Evolutionary conservation across 2,113 vertebrate genomes (phyloP), one percentile per base, ranked within the genome.

Genomic region (Fulica atra): DNA sequence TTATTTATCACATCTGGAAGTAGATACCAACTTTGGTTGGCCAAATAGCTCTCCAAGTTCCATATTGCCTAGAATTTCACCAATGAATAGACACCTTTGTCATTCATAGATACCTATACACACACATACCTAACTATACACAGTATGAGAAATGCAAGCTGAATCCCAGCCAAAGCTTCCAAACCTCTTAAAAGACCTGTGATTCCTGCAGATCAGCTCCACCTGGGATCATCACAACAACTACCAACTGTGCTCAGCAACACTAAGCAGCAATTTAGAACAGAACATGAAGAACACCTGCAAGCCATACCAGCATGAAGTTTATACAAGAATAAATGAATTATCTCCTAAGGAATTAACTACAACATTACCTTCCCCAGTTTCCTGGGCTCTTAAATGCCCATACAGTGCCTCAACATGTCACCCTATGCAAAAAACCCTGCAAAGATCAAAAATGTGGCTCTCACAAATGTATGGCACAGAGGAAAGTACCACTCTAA

Each of bases 271-370:
- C 35, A 46, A 50, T 92, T 93, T 53, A 81, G 90, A 88, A 88
- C 24, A 92, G 74, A 93, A 57, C 31, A 68, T 9, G 57, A 88
- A 74, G 53, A 91, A 78, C 81, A 97, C 78, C 80, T 91, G 77
- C 57, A 79, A 91, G 57, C 69, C 77, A 96, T 93, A 88, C 8
- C 79, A 86, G 61, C 48, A 81, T 61, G 51, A 78, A 71, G 92
- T 91, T 90, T 81, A 69, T 81, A 83, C 42, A 73, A 64, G 57
- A 78, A 72, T 29, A 95, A 89, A 2, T 59, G 23, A 95, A 89
- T 94, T 84, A 65, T 83, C 56, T 74, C 40, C 36, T 69, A 84
- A 83, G 59, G 77, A 92, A 88, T 78, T 86, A 88, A 81, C 19
- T 44, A 31, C 33, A 74, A 76, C 25, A 88, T 57, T 81, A 91